Base-by-base conservation (phyloP, 1,140 invertebrate species). In the Phymorhynchus buccinoides region DNA sequence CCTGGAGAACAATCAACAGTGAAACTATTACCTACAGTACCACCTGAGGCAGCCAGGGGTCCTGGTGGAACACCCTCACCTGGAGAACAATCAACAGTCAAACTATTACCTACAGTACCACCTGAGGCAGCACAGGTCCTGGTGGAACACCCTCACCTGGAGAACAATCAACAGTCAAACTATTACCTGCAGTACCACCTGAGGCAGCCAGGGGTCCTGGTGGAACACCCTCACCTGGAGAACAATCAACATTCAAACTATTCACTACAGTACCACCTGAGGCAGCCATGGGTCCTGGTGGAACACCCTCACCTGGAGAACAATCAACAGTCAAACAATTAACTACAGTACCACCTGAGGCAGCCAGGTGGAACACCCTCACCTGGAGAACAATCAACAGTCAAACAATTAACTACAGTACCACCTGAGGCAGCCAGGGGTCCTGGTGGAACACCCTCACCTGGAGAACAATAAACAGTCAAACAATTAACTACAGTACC, bases 21-120 rank as follows among this genome's bases (percentile, higher is more conserved):
- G n/a, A n/a, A n/a, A n/a, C n/a, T n/a, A n/a, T n/a, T n/a, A 99
- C 96, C 1, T 96, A 97, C 80, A 99, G 94, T 93, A 99, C 97
- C 14, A 98, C 92, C 93, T 98, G 97, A 14, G 97, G 97, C 89
- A 96, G 94, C 84, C 95, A 94, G 42, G 95, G 93, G 16, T 95
- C 93, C 83, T 96, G 94, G 91, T 95, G 96, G 86, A 95, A 94
- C 9, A 96, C 95, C 75, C 92, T 93, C 18, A 97, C 93, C 95
- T 95, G 85, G 62, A 82, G 85, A 12, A 22, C 9, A 22, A 52
- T 52, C 48, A 52, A 66, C 62, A n/a, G n/a, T n/a, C n/a, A n/a
- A n/a, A n/a, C n/a, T n/a, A n/a, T n/a, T n/a, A n/a, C n/a, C n/a
- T n/a, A n/a, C 80, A 99, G 94, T 93, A 99, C 97, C 14, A 98